Percentiles rank a stretch among this genome's conserved stretches.
Evolutionary conservation across 2,113 vertebrate species (phyloP).

Genomic region (Neodontobutis hainanensis): DNA sequence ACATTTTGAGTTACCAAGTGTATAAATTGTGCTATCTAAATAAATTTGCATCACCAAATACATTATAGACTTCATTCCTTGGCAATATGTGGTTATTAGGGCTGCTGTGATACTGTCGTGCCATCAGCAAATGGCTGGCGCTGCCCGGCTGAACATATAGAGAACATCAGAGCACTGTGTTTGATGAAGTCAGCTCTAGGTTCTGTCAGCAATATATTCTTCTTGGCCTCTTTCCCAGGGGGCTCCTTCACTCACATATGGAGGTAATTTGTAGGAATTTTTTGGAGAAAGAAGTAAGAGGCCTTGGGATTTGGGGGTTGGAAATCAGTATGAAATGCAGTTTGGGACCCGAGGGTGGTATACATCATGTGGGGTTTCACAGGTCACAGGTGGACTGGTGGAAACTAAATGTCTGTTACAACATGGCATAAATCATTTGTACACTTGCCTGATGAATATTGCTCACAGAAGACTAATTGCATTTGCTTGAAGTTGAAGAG

Average conservation of each 20-base stretch:
- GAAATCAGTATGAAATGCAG: slow-evolving; percentile 40
- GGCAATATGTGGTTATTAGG: slow-evolving; percentile 40
- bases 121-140: slow-evolving; percentile 37
- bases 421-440: too few relatives aligned
- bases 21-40: too few relatives aligned
- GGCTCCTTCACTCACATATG: slow-evolving; percentile 72
- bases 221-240: slow-evolving; percentile 60
- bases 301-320: slow-evolving; percentile 48
- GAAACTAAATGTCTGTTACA: background rate
- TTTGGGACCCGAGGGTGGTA: slow-evolving; percentile 11
- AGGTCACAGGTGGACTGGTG: background rate
- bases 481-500: background rate
- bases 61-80: background rate
- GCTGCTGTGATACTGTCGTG: slow-evolving; percentile 30
- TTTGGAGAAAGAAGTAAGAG: slow-evolving; percentile 52
- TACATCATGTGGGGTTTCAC: slow-evolving; percentile 11
- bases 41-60: too few relatives aligned
- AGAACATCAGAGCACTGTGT: slow-evolving; percentile 55
- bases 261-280: slow-evolving; percentile 74
- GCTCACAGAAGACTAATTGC: too few relatives aligned
- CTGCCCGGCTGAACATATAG: slow-evolving; percentile 63
- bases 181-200: slow-evolving; percentile 71
- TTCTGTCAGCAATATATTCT: slow-evolving; percentile 72
- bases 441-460: too few relatives aligned
- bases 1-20: too few relatives aligned